Evolutionary conservation across 1,140 invertebrate species (phyloP).

Genomic region (Anoplophora glabripennis): DNA sequence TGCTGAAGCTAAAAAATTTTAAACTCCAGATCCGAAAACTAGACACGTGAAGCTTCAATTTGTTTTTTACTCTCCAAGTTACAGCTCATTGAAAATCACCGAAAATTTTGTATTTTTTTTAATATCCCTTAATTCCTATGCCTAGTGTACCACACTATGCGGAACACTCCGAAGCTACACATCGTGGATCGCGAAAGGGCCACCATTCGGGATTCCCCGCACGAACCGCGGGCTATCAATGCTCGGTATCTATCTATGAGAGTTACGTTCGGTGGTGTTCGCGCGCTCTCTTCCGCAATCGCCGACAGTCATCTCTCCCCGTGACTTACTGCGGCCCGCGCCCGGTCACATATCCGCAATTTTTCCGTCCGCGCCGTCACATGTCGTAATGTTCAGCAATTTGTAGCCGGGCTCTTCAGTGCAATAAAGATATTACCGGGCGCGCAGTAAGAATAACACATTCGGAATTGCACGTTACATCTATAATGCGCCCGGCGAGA

Average conservation of each 20-base stretch:
- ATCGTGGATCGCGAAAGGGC: too few relatives aligned
- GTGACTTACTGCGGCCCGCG: slow-evolving; percentile 24
- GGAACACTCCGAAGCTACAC: too few relatives aligned
- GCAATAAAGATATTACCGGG: slow-evolving; percentile 38
- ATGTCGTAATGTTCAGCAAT: slow-evolving; percentile 36
- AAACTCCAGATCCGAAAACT: too few relatives aligned
- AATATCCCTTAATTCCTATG: too few relatives aligned
- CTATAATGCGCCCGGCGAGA: slow-evolving; percentile 6
- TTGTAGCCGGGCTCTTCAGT: slow-evolving; percentile 34
- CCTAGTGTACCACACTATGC: too few relatives aligned
- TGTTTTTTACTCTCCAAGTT: too few relatives aligned
- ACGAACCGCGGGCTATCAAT: slow-evolving; percentile 8
- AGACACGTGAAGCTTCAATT: too few relatives aligned
- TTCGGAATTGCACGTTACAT: slow-evolving; percentile 19
- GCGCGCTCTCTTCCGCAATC: slow-evolving; percentile 22
- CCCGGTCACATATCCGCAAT: slow-evolving; percentile 37
- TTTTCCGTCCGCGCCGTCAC: slow-evolving; percentile 37
- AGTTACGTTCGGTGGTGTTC: slow-evolving; percentile 19
- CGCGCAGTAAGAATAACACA: slow-evolving; percentile 25
- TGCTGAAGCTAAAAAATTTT: too few relatives aligned
- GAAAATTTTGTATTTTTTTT: too few relatives aligned
- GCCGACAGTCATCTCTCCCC: slow-evolving; percentile 24
- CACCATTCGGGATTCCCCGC: too few relatives aligned
- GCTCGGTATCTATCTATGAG: slow-evolving; percentile 23
- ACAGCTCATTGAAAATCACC: too few relatives aligned